Conservation (phyloP, 2,113 vertebrate genomes). For the Dolichallabes microphthalmus region DNA sequence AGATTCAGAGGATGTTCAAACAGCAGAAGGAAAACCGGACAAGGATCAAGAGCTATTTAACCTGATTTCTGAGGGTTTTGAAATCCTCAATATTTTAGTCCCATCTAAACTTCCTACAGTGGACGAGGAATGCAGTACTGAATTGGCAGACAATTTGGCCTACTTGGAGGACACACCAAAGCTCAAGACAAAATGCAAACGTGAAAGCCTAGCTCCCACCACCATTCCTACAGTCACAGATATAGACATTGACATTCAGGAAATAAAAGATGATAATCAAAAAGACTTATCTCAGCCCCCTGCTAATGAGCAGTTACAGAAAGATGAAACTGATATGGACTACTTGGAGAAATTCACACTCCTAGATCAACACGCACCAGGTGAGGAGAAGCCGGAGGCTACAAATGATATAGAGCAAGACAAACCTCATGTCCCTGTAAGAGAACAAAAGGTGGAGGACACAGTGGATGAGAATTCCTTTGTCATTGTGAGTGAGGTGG, state of each 20-base stretch:
- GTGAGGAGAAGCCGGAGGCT: constrained; percentile 36
- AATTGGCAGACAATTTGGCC: constrained; percentile 83
- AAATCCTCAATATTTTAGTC: constrained; percentile 90
- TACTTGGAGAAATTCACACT: constrained; percentile 93
- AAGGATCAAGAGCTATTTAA: constrained; percentile 86
- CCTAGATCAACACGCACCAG: constrained; percentile 77
- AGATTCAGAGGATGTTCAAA: constrained; percentile 49
- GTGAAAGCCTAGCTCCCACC: constrained; percentile 25
- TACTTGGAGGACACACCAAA: constrained; percentile 81
- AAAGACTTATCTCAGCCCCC: constrained; percentile 50
- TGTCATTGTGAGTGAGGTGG: constrained; percentile 76
- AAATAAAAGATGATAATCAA: constrained; percentile 45
- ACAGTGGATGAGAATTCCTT: constrained; percentile 55
- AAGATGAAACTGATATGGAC: constrained; percentile 75
- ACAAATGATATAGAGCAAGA: constrained; percentile 41
- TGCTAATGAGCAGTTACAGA: constrained; percentile 44
- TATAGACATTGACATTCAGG: constrained; percentile 52
- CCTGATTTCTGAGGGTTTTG: constrained; percentile 90
- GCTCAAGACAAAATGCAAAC: constrained; percentile 67
- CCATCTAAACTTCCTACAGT: constrained; percentile 82
- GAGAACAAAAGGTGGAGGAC: constrained; percentile 60
- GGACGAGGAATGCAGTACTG: constrained; percentile 86
- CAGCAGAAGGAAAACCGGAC: constrained; percentile 61
- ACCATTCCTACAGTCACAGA: not conserved
- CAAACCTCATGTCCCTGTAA: constrained; percentile 53